Evolutionary conservation across 2,797 vertebrate genomes (phyloP), one percentile per base, ranked within the genome.

Genomic region (Fringilla coelebs): DNA sequence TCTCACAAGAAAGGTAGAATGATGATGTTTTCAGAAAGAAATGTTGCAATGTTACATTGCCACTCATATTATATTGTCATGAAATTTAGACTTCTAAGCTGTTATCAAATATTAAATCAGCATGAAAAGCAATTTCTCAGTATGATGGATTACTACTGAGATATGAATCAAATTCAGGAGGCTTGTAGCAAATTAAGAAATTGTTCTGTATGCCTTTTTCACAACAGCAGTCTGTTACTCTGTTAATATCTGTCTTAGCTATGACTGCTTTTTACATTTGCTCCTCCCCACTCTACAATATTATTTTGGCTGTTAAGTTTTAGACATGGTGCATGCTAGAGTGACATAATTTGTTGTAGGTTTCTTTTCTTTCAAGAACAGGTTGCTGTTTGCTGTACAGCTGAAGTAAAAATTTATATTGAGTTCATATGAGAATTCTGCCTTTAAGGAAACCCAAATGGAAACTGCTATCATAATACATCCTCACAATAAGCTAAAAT

Each of bases 81-180:
- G 32, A 88, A 58, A 17, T 67, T 91, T 48, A 66, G 58, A 68
- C 20, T 68, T 90, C 17, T 66, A 31, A 41, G 45, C 60, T 57
- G 49, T 79, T 95, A 85, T 46, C 67, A 85, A 82, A 70, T 18
- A 15, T 90, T 86, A 94, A 82, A 96, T 87, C 78, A 77, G 31
- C 54, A 85, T 8, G 63, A 79, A 74, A 93, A 94, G 51, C 81
- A 71, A 54, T 93, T 93, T 96, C 78, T 95, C 74, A 61, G 32
- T 77, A 46, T 93, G 63, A 74, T 49, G 52, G 77, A 92, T 92
- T 88, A 68, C 77, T 87, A 34, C 57, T 90, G 75, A 91, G 65
- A 57, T 63, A 32, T 49, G 68, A 89, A 88, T 91, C 80, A 88
- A 75, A 78, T 85, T 87, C 71, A 68, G n/a, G 63, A 83, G 45